These are phyloP conservation scores for Lycodopsis pacificus DNA, from an alignment of 2,797 vertebrate genomes.

Conservation along the genomic window DNA sequence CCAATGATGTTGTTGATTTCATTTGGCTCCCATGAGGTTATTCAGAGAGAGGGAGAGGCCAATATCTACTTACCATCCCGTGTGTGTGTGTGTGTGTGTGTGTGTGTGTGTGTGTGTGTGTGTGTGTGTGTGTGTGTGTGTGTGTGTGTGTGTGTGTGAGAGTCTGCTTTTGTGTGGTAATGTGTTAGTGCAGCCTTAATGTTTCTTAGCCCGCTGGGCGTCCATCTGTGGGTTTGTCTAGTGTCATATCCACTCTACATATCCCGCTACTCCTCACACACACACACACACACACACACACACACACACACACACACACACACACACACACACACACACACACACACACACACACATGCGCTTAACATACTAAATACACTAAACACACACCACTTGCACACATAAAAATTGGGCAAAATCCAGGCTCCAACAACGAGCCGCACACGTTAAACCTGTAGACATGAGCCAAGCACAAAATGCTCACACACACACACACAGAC, in stretches of 20 bases:
- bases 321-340: background rate
- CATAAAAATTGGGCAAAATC: conserved; percentile 13
- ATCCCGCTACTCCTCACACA: conserved; percentile 31
- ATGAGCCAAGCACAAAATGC: background rate
- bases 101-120: conserved; percentile 34
- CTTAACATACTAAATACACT: conserved; percentile 28
- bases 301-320: conserved; percentile 9
- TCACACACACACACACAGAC: conserved; percentile 13
- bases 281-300: conserved; percentile 5
- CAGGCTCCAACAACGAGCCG: background rate
- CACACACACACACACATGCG: conserved; percentile 13
- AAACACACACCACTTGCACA: conserved; percentile 20
- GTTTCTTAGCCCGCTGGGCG: conserved; percentile 76
- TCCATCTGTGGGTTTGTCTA: conserved; percentile 81
- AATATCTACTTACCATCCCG: conserved; percentile 60
- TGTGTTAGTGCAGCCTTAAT: conserved; percentile 71
- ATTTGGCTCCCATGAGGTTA: conserved; percentile 68
- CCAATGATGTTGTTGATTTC: conserved; percentile 71
- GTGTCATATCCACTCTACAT: conserved; percentile 74
- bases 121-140: conserved; percentile 33
- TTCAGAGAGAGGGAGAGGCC: conserved; percentile 56
- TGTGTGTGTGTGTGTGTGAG: conserved; percentile 35
- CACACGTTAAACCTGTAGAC: conserved; percentile 32
- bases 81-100: conserved; percentile 45
- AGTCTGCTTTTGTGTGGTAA: conserved; percentile 36